These are phyloP conservation scores for Jacana jacana DNA, from an alignment of 2,113 vertebrate species.

Conservation along the genomic window DNA sequence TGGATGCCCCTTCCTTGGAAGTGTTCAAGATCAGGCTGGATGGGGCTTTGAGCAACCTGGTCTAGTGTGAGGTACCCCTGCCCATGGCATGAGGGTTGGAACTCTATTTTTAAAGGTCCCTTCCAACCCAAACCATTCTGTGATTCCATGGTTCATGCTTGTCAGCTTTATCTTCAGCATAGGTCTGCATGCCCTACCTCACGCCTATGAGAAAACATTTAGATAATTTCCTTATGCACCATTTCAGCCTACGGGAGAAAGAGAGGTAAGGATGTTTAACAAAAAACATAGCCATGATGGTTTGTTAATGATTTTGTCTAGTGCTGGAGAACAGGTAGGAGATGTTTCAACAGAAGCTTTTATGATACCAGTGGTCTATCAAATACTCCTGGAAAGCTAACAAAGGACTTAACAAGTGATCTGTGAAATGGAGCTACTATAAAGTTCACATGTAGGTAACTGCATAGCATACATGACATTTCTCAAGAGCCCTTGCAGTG, in stretches of 20 bases:
- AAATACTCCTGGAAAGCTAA: not conserved
- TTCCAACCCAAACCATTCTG: too few relatives aligned
- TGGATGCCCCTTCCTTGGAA: too few relatives aligned
- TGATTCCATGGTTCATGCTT: not conserved
- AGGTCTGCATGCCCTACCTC: not conserved
- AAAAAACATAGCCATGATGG: not conserved
- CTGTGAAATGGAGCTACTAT: not conserved
- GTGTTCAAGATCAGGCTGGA: too few relatives aligned
- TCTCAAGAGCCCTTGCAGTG: not conserved
- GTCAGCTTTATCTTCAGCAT: not conserved
- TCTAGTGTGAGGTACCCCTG: too few relatives aligned
- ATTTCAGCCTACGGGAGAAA: not conserved
- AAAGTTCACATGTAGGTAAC: not conserved
- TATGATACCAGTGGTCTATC: not conserved
- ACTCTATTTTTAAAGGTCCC: too few relatives aligned
- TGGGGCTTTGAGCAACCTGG: too few relatives aligned
- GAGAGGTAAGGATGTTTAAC: not conserved
- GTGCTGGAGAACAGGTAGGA: not conserved
- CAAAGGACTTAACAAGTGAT: not conserved
- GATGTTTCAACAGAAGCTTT: not conserved
- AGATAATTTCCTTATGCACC: not conserved
- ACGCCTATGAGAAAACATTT: not conserved
- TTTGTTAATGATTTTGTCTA: not conserved
- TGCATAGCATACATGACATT: not conserved
- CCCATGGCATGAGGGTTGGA: too few relatives aligned